Evolutionary conservation across 2,797 vertebrate species (phyloP).

Genomic region (Peromyscus nudipes): DNA sequence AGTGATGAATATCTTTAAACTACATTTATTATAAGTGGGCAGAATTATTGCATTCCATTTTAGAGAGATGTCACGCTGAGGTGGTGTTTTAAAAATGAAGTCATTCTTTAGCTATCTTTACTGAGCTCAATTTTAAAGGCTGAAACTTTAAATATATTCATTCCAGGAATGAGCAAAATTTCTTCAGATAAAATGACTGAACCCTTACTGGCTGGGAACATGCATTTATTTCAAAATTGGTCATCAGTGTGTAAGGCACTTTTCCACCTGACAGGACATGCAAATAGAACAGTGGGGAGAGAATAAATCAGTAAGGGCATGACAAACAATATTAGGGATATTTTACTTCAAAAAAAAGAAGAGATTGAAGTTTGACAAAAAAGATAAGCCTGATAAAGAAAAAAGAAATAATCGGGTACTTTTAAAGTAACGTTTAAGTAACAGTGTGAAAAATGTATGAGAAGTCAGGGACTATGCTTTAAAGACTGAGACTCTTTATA

Average conservation of each 20-base stretch:
- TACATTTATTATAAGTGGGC: slow-evolving; percentile 69
- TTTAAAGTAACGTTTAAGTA: background rate
- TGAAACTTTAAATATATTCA: slow-evolving; percentile 68
- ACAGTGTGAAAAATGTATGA: background rate
- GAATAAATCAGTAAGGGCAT: background rate
- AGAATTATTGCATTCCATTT: slow-evolving; percentile 73
- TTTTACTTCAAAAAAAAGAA: background rate
- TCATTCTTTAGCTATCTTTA: slow-evolving; percentile 71
- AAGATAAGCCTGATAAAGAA: background rate
- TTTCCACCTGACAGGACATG: slow-evolving; percentile 18
- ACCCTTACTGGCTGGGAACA: slow-evolving; percentile 25
- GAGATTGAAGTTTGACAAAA: background rate
- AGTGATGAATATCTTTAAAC: slow-evolving; percentile 67
- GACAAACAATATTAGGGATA: background rate
- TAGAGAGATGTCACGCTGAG: slow-evolving; percentile 69
- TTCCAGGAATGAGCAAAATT: slow-evolving; percentile 73
- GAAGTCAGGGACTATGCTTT: background rate
- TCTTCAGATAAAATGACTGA: slow-evolving; percentile 69
- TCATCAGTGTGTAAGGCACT: slow-evolving; percentile 39
- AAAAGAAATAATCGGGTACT: background rate
- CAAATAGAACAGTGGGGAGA: slow-evolving; percentile 30
- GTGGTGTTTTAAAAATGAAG: slow-evolving; percentile 77
- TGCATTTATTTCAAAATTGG: slow-evolving; percentile 70
- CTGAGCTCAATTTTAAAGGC: slow-evolving; percentile 60
- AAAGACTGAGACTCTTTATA: background rate